phyloP scores from a whole-genome alignment of 2,113 vertebrate species.

The Ptilonorhynchus violaceus region DNA sequence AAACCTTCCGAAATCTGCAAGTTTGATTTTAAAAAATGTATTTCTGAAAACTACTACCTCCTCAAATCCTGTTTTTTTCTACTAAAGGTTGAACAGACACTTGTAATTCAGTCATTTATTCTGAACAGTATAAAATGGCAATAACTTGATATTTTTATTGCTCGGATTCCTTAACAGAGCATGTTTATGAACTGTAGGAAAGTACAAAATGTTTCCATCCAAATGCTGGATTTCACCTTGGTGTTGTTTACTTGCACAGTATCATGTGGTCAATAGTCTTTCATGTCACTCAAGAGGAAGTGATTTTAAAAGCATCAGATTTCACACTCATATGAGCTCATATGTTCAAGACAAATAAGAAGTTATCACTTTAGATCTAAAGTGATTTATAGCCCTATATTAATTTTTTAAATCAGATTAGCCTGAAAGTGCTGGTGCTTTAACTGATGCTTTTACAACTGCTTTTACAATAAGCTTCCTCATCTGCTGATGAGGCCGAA shows the following conservation, averaged over 20 bases:
- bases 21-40: not conserved
- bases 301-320: not conserved
- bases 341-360: not conserved
- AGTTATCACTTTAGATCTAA: not conserved
- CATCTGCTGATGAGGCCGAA: not conserved
- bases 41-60: not conserved
- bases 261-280: not conserved
- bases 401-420: not conserved
- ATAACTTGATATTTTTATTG: constrained; percentile 44
- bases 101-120: not conserved
- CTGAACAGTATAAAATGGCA: not conserved
- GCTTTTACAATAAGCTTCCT: not conserved
- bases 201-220: constrained; percentile 37
- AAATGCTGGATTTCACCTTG: not conserved
- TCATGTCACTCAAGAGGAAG: not conserved
- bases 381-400: not conserved
- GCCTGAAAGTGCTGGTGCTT: not conserved
- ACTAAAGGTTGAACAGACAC: not conserved
- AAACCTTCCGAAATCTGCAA: not conserved
- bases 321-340: not conserved
- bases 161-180: not conserved
- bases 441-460: not conserved
- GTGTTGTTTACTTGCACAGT: not conserved
- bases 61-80: not conserved
- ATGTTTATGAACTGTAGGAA: constrained; percentile 17